Conservation (phyloP, 2,797 vertebrate genomes). For the Acanthis flammea region DNA sequence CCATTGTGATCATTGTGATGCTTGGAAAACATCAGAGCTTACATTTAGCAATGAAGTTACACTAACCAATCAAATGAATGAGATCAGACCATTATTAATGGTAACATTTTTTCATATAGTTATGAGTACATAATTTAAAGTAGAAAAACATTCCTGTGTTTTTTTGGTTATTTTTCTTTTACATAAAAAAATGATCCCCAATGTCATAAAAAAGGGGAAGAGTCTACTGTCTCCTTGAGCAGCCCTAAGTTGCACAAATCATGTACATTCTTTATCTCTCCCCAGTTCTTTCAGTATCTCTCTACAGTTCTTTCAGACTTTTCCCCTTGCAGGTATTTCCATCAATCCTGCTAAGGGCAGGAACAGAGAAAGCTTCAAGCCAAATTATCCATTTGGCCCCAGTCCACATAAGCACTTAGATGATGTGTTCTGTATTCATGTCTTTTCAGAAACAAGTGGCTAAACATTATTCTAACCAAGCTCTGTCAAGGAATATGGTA, state of each 20-base stretch:
- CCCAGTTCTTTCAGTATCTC: too few relatives aligned
- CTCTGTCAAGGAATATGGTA: not conserved
- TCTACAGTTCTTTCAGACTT: not conserved
- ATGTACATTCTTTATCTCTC: not conserved
- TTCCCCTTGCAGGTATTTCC: not conserved
- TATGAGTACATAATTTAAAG: not conserved
- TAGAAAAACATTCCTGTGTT: not conserved
- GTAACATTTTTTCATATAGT: not conserved
- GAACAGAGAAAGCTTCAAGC: not conserved
- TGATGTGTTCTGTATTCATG: not conserved
- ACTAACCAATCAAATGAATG: not conserved
- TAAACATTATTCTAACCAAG: not conserved
- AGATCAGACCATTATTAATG: not conserved
- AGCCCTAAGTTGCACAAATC: not conserved
- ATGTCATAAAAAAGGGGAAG: not conserved
- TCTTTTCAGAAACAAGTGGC: not conserved
- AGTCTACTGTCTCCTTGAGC: not conserved
- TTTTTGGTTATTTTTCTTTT: not conserved
- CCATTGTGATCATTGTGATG: not conserved
- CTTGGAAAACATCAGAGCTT: not conserved
- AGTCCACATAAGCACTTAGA: constrained; percentile 5
- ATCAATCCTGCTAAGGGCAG: not conserved
- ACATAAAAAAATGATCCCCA: not conserved
- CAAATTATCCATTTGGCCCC: constrained; percentile 33
- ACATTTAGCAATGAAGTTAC: not conserved